Conservation (phyloP, 1,140 invertebrate species). For the Aphaenogaster floridana region DNA sequence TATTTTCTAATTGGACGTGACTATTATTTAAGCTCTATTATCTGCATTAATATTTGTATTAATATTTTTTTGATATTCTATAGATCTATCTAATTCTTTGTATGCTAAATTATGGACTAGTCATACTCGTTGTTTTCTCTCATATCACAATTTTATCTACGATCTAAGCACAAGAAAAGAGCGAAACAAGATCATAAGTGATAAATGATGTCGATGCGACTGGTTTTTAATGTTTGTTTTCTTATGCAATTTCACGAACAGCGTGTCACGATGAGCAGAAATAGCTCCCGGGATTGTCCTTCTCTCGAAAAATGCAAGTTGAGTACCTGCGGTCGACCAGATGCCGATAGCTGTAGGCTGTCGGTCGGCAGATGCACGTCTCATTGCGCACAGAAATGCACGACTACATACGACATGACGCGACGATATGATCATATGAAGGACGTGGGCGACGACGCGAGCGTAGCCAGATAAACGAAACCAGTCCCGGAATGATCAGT, state of each 20-base stretch:
- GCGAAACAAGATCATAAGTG: not conserved
- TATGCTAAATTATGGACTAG: not conserved
- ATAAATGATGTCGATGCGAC: not conserved
- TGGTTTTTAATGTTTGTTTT: constrained; percentile 48
- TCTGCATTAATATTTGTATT: not conserved
- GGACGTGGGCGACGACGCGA: not conserved
- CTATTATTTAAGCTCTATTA: not conserved
- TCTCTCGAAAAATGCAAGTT: constrained; percentile 42
- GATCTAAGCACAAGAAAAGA: not conserved
- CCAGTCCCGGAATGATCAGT: not conserved
- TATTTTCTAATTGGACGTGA: not conserved
- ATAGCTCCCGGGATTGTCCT: constrained; percentile 26
- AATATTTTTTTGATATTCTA: constrained; percentile 5
- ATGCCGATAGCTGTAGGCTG: constrained; percentile 54
- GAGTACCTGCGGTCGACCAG: constrained; percentile 48
- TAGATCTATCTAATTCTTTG: not conserved
- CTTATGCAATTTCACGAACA: constrained; percentile 39
- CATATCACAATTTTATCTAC: not conserved
- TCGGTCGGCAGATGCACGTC: constrained; percentile 53
- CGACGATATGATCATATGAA: not conserved
- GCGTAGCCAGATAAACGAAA: not conserved
- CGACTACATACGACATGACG: constrained; percentile 15
- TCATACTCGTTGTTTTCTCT: not conserved
- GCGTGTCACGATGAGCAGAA: constrained; percentile 40
- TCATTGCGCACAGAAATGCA: constrained; percentile 44